Base-by-base conservation (phyloP, 2,797 vertebrate species). In the Spinibarbus caldwelli region DNA sequence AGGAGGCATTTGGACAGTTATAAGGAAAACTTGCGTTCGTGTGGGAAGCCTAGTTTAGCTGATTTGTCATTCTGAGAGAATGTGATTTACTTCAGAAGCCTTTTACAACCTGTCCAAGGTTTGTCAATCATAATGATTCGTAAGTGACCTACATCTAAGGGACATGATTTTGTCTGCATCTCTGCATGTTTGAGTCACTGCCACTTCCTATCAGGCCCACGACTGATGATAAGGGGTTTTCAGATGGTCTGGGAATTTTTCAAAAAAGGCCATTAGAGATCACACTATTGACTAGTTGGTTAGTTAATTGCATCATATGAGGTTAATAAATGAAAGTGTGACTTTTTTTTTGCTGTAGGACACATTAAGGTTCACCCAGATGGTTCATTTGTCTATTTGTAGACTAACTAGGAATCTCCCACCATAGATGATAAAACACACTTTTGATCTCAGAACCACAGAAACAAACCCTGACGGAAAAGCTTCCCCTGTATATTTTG, bases 81-180 rank as follows among this genome's bases (percentile, higher is more conserved):
- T 54, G 62, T 77, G 72, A 88, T 80, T 86, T 86, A 86, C 71
- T 78, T 86, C 72, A 62, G 68, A 72, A 7, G 84, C 34, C 78
- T 38, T 86, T 83, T 82, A 82, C 45, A 85, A 79, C 78, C 38
- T 84, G 45, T 86, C 23, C 14, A 43, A 79, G 68, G 47, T 82
- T 80, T 79, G 67, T 84, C 87, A 82, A 38, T 84, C 85, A 57
- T 75, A 62, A 73, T 85, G 84, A 59, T 87, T 73, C 68, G 73
- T 52, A 47, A n/a, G 41, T 88, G 83, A 78, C 89, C 89, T 86
- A 87, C 68, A 87, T 89, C 66, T 72, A 66, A 5, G 68, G 67
- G 68, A 78, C 88, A 72, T 79, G 80, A 70, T 57, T 86, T 76
- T 59, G 76, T 87, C 79, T 83, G 75, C 52, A 17, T 85, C 62